Evolutionary conservation across 2,113 vertebrate genomes (phyloP).

Genomic region (Shinisaurus crocodilurus): DNA sequence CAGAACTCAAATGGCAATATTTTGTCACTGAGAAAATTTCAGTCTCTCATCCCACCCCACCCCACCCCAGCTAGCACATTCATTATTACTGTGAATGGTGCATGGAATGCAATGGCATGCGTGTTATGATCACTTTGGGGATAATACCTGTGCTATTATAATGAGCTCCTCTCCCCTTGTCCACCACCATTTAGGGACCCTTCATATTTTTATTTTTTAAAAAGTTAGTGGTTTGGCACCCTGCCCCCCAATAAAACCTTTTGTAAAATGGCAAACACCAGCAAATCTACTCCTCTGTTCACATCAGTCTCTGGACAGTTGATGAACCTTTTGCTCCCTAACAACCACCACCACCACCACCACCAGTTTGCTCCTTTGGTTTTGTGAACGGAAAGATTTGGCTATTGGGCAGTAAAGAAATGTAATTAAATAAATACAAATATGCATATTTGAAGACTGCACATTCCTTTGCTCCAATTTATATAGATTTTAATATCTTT

Average conservation of each 20-base stretch:
- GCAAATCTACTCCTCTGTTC: neutral
- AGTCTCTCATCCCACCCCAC: neutral
- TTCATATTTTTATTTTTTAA: neutral
- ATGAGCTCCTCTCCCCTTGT: neutral
- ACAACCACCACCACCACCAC: too few species aligned
- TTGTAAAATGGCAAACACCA: neutral
- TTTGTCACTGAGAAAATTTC: neutral
- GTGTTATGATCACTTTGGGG: too few species aligned
- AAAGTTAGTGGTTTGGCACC: rapidly evolving
- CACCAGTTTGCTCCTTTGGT: neutral
- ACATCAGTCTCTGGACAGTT: neutral
- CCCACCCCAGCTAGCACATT: neutral
- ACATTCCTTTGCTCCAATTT: neutral
- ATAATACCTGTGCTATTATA: neutral
- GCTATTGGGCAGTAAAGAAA: too few species aligned
- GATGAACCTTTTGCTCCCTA: neutral
- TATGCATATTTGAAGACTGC: neutral
- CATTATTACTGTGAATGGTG: neutral
- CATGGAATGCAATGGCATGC: neutral
- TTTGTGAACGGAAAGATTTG: neutral
- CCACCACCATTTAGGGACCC: neutral
- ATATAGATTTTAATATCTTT: too few species aligned
- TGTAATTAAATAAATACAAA: too few species aligned
- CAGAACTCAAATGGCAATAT: neutral
- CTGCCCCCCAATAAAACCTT: neutral